Evolutionary conservation across 2,888 invertebrate genomes (phyloP), one percentile per base, ranked within the genome.

Genomic region (Minunthozetes semirufus): DNA sequence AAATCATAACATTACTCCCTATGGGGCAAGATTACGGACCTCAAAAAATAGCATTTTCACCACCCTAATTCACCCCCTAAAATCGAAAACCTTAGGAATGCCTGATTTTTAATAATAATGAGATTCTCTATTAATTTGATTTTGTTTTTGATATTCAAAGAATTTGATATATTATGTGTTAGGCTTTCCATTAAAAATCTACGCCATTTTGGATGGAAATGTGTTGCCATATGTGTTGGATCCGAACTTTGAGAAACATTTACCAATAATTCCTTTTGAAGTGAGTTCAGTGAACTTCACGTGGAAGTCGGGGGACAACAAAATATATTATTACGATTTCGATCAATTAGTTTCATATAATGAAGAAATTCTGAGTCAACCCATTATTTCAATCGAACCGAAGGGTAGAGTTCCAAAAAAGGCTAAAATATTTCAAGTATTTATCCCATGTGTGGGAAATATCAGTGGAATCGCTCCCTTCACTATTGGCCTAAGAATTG

Each of bases 231-330:
- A 93, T 83, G 89, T 96, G 74, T 84, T 91, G 79, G 93, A 94
- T 82, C 93, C 93, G 0, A 91, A 92, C 82, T 91, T 95, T 81
- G 93, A 94, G 80, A 90, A 89, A 81, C 90, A 92, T 82, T 85
- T 95, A 79, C 94, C 93, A 63, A 89, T 92, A 75, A 94, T 96
- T 81, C 95, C 95, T 1, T 90, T 93, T 6, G 94, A 95, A 85
- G 92, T 95, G 76, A 82, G 82, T 72, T 80, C 81, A 5, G 82
- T 84, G 50, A 82, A 83, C 73, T 81, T 84, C 56, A 83, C 83
- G 0, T 84, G 84, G 84, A 81, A 81, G 75, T 81, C 82, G 4
- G 81, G 82, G 19, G 81, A 81, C 29, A 81, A 82, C 61, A 79
- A 79, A 48, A 71, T 77, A 72, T 83, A 82, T 78, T 88, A 87